A percentile compares a stretch with the other conserved stretches of the same genome.
phyloP scores from a whole-genome alignment of 2,113 vertebrate species.

The Astur gentilis region DNA sequence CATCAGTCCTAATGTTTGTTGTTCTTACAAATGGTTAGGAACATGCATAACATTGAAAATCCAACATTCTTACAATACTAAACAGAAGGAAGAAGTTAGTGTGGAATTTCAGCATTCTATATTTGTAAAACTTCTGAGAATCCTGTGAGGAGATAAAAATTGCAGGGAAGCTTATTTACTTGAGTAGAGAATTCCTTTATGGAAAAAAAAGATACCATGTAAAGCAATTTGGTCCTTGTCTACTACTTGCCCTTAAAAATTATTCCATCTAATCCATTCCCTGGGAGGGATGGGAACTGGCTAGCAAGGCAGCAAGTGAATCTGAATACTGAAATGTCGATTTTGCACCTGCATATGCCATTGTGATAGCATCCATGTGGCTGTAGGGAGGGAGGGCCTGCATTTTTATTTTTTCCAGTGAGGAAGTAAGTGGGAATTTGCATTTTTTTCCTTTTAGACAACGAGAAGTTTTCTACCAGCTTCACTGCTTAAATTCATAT shows the following conservation, averaged over 20 bases:
- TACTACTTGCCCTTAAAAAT: not conserved
- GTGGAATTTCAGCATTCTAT: not conserved
- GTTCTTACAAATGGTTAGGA: not conserved
- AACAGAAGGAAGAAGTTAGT: not conserved
- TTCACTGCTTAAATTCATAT: not conserved
- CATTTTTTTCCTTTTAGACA: not conserved
- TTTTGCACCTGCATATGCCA: not conserved
- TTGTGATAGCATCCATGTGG: not conserved
- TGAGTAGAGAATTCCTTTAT: not conserved
- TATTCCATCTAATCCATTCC: not conserved
- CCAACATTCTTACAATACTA: not conserved
- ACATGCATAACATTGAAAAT: not conserved
- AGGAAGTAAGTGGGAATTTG: slow-evolving; percentile 26
- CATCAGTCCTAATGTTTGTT: not conserved
- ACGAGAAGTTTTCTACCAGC: slow-evolving; percentile 1
- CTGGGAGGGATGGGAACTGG: not conserved
- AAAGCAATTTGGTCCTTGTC: not conserved
- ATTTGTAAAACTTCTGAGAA: not conserved
- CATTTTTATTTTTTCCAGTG: not conserved
- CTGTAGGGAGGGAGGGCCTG: not conserved
- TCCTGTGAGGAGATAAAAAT: not conserved
- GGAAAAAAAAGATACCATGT: not conserved
- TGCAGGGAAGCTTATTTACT: not conserved
- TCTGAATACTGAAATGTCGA: not conserved
- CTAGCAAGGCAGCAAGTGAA: not conserved